Evolutionary conservation across 2,888 invertebrate species (phyloP).

Genomic region (Calliphora vomitoria): DNA sequence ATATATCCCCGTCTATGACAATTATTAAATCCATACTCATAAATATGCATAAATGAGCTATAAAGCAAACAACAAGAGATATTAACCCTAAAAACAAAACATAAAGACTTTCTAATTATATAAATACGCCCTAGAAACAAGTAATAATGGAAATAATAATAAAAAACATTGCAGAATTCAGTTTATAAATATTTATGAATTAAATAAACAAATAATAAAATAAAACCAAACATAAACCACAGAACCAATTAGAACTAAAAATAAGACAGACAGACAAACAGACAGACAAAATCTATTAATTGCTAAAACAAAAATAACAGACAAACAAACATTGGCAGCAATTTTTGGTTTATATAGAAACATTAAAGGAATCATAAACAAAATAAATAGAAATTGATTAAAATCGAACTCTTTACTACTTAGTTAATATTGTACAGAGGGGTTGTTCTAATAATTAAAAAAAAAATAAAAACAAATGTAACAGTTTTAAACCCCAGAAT

Average conservation of each 20-base stretch:
- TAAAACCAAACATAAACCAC: constrained; percentile 40
- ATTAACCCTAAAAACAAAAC: constrained; percentile 75
- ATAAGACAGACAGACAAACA: constrained; percentile 61
- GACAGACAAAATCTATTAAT: constrained; percentile 42
- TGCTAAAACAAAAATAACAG: constrained; percentile 34
- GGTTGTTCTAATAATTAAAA: constrained; percentile 6
- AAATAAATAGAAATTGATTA: constrained; percentile 54
- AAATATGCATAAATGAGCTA: constrained; percentile 77
- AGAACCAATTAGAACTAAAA: constrained; percentile 61
- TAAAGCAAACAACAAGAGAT: constrained; percentile 44
- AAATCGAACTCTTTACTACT: constrained; percentile 52
- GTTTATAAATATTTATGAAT: constrained; percentile 81
- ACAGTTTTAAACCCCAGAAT: no score
- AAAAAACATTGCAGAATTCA: constrained; percentile 68
- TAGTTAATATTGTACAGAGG: neutral
- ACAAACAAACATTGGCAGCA: neutral
- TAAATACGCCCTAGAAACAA: constrained; percentile 43
- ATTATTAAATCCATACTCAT: constrained; percentile 82
- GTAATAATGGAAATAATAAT: constrained; percentile 55
- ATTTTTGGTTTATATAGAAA: constrained; percentile 39
- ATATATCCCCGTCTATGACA: neutral
- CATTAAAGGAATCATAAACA: neutral
- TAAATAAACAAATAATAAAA: constrained; percentile 60
- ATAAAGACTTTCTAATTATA: constrained; percentile 69
- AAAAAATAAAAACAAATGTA: neutral